A percentile compares a stretch with the other conserved stretches of the same genome.
Conservation (phyloP, 2,888 invertebrate genomes). For the Monoplex corrugatus region DNA sequence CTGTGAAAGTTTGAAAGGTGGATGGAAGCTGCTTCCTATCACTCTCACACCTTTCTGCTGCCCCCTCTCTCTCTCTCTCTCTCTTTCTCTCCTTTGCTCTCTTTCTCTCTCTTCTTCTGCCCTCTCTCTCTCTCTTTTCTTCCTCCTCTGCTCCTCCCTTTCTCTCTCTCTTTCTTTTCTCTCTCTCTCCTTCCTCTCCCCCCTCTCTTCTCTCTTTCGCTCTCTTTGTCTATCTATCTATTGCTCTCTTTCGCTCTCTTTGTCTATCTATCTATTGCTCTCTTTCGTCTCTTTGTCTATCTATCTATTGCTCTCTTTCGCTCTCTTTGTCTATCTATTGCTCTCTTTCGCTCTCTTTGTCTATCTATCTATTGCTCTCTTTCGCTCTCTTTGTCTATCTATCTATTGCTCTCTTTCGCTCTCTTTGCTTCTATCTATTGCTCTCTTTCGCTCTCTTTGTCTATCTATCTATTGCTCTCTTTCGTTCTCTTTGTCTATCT, state of each 20-base stretch:
- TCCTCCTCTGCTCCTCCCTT: neutral
- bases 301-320: neutral
- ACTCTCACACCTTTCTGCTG: too few species aligned
- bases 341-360: neutral
- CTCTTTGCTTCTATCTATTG: too few species aligned
- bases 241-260: neutral
- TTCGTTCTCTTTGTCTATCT: neutral
- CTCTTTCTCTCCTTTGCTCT: neutral
- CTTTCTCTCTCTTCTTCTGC: neutral
- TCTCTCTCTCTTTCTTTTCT: constrained; percentile 19
- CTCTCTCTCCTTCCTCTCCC: constrained; percentile 9
- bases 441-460: neutral
- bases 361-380: neutral
- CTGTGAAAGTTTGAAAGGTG: too few species aligned
- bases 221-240: neutral
- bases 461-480: neutral
- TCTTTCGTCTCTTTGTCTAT: neutral
- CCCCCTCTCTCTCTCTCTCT: constrained; percentile 39
- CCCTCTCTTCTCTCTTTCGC: neutral
- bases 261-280: neutral
- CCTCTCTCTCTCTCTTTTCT: constrained; percentile 14
- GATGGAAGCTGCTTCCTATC: too few species aligned
- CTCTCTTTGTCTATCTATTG: neutral
- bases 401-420: neutral
- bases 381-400: neutral